These are phyloP conservation scores for Meleagris gallopavo DNA, from an alignment of 2,113 vertebrate genomes.

Conservation along the genomic window DNA sequence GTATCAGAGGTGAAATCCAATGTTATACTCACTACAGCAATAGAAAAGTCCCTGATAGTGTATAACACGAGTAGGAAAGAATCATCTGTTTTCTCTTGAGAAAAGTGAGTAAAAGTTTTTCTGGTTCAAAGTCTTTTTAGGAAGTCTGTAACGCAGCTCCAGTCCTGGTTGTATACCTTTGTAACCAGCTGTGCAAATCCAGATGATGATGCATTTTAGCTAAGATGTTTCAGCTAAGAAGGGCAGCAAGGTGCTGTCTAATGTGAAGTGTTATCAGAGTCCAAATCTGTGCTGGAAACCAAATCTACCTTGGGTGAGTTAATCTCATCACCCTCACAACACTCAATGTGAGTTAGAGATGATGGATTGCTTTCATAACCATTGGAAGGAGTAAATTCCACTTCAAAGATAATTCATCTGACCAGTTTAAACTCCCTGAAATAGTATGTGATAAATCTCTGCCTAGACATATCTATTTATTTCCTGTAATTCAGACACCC, in stretches of 20 bases:
- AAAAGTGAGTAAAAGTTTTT: neutral
- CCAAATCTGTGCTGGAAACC: neutral
- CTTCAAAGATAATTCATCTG: neutral
- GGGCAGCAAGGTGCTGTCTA: neutral
- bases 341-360: neutral
- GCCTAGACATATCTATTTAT: neutral
- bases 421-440: neutral
- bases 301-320: neutral
- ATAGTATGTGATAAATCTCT: neutral
- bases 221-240: neutral
- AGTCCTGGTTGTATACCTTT: neutral
- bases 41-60: neutral
- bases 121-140: neutral
- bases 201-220: neutral
- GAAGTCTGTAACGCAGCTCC: neutral
- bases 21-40: neutral
- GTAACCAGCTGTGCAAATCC: neutral
- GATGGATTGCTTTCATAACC: neutral
- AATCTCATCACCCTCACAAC: neutral
- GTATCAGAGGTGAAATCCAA: neutral
- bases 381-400: neutral
- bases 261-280: neutral
- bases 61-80: neutral
- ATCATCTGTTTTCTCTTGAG: neutral
- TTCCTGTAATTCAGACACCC: neutral